These are phyloP conservation scores for Corynorhinus townsendii DNA, from an alignment of 2,113 vertebrate genomes.

Conservation along the genomic window DNA sequence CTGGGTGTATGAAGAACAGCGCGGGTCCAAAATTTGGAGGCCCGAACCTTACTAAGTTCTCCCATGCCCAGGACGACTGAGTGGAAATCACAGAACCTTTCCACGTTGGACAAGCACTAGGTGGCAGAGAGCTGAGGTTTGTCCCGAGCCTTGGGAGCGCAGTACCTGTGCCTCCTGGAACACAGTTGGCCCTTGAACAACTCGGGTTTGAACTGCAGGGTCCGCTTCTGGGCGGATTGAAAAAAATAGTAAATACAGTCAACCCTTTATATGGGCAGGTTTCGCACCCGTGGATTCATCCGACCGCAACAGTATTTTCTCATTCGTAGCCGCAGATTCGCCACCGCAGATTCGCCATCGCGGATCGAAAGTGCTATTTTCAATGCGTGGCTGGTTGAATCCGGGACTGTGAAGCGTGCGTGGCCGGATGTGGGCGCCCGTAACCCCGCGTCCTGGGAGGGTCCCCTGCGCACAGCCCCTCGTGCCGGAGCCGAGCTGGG, in stretches of 20 bases:
- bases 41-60: neutral
- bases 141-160: neutral
- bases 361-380: neutral
- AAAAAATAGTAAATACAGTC: neutral
- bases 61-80: accelerated
- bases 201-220: neutral
- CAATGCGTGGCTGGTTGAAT: neutral
- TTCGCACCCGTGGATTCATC: neutral
- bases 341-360: neutral
- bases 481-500: accelerated
- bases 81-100: neutral
- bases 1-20: neutral
- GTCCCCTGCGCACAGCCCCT: neutral
- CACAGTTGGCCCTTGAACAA: neutral
- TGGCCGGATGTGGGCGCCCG: neutral
- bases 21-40: neutral
- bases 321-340: neutral
- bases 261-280: neutral
- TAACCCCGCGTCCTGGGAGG: neutral
- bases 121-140: neutral
- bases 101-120: neutral
- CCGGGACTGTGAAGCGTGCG: neutral
- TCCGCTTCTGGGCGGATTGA: neutral
- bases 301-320: neutral
- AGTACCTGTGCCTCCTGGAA: neutral